These are phyloP conservation scores for Myzus persicae DNA, from an alignment of 1,140 invertebrate genomes.

Conservation along the genomic window DNA sequence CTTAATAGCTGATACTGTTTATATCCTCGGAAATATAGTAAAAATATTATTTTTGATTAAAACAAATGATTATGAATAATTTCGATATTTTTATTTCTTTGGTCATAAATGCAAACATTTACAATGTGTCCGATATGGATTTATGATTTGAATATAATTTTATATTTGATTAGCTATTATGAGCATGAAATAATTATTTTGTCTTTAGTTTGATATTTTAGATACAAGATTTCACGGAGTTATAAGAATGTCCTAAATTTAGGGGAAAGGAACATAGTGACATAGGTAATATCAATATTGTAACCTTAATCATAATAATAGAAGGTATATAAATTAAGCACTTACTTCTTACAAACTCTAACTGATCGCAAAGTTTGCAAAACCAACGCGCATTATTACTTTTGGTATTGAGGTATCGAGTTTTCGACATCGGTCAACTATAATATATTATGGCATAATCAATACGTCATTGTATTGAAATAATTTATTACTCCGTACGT, in stretches of 20 bases:
- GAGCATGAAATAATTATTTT: not conserved
- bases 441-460: not conserved
- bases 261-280: too few species aligned
- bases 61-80: not conserved
- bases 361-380: not conserved
- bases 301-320: not conserved
- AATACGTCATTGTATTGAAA: constrained; percentile 8
- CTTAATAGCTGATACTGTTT: not conserved
- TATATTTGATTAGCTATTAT: not conserved
- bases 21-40: not conserved
- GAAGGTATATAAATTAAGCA: not conserved
- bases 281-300: not conserved
- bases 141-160: not conserved
- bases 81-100: not conserved
- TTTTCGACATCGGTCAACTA: not conserved
- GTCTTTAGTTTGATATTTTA: not conserved
- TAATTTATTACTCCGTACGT: not conserved
- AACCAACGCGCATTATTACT: not conserved
- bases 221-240: not conserved
- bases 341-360: not conserved
- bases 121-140: not conserved
- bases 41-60: not conserved
- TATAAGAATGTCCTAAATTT: too few species aligned
- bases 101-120: not conserved
- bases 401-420: not conserved